Evolutionary conservation across 2,113 vertebrate genomes (phyloP).

Genomic region (Misgurnus mizolepis): DNA sequence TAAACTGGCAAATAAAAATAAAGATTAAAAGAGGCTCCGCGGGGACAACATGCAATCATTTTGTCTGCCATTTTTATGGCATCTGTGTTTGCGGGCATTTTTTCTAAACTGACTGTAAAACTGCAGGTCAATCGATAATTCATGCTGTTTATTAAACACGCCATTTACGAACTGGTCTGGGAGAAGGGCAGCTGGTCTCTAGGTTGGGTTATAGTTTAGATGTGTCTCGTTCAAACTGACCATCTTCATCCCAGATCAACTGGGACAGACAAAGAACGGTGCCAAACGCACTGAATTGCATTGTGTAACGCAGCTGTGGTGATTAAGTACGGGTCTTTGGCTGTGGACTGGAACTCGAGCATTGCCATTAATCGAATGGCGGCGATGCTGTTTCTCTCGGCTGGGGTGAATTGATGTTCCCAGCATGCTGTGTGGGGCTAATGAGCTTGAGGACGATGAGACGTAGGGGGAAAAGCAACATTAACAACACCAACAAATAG

Average conservation of each 20-base stretch:
- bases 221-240: neutral
- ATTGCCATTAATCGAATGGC: conserved; percentile 53
- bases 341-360: conserved; percentile 31
- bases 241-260: neutral
- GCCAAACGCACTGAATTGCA: neutral
- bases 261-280: neutral
- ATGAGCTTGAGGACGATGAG: conserved; percentile 55
- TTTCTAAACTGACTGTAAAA: conserved; percentile 33
- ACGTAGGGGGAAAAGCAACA: conserved; percentile 48
- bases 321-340: conserved; percentile 49
- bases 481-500: conserved; percentile 49
- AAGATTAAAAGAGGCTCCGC: conserved; percentile 46
- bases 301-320: conserved; percentile 13
- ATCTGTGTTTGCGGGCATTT: conserved; percentile 4
- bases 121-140: conserved; percentile 54
- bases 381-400: conserved; percentile 52
- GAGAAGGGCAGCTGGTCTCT: conserved; percentile 30
- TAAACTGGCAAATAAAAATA: conserved; percentile 60
- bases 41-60: conserved; percentile 9
- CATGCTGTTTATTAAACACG: conserved; percentile 38
- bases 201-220: neutral
- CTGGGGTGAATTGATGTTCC: conserved; percentile 54
- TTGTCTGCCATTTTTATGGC: conserved; percentile 15
- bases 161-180: conserved; percentile 7
- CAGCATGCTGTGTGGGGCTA: conserved; percentile 54